Evolutionary conservation across 2,113 vertebrate species (phyloP).

Genomic region (Solea senegalensis): DNA sequence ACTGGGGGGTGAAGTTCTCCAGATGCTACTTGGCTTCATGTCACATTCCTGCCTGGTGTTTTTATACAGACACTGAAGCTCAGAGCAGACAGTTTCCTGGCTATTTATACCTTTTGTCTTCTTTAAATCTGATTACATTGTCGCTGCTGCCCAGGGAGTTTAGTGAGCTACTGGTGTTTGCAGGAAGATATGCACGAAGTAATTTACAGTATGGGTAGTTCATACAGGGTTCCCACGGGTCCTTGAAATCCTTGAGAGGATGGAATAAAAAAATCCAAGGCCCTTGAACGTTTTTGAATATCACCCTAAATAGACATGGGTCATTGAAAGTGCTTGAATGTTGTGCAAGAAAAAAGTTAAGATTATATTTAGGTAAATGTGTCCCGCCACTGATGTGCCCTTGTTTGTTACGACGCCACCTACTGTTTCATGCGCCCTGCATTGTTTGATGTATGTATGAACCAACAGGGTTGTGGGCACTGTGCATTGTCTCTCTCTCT

Average conservation of each 20-base stretch:
- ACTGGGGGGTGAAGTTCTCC: neutral
- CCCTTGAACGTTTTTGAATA: no score
- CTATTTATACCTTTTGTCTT: conserved; percentile 36
- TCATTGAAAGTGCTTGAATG: no score
- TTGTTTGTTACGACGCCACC: no score
- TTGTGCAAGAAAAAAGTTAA: no score
- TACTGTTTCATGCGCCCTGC: no score
- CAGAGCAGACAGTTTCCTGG: neutral
- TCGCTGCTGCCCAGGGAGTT: neutral
- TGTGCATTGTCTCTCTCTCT: no score
- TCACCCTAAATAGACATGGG: no score
- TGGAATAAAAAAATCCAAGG: no score
- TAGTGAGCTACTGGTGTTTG: conserved; percentile 6
- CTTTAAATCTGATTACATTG: conserved; percentile 7
- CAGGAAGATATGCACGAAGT: conserved; percentile 20
- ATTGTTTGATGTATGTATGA: no score
- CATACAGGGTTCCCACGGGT: neutral
- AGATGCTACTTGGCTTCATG: conserved; percentile 16
- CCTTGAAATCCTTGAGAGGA: neutral
- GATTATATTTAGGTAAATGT: no score
- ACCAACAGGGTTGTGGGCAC: no score
- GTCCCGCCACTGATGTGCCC: no score
- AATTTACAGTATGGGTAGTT: conserved; percentile 30
- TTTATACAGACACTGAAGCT: conserved; percentile 6
- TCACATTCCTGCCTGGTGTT: conserved; percentile 14